These are phyloP conservation scores for Calyptommatus sinebrachiatus DNA, from an alignment of 2,113 vertebrate genomes.

Conservation along the genomic window DNA sequence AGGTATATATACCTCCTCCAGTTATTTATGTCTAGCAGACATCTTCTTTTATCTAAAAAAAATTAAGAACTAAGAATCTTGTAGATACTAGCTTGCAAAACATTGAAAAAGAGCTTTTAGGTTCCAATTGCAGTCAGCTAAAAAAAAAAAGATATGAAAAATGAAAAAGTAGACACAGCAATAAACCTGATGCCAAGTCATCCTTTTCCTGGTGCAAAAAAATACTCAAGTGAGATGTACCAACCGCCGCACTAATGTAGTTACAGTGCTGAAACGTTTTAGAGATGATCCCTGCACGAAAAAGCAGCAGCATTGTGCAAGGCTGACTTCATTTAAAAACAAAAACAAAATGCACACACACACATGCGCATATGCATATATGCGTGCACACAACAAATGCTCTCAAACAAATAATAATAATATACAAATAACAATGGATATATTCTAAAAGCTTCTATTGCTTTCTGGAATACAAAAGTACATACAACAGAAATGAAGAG, in stretches of 20 bases:
- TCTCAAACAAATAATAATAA: not conserved
- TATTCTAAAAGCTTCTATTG: slow-evolving; percentile 2
- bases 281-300: not conserved
- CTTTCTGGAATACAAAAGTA: slow-evolving; percentile 11
- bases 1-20: not conserved
- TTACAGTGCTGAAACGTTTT: not conserved
- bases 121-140: not conserved
- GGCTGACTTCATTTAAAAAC: not conserved
- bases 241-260: not conserved
- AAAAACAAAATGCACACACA: not conserved
- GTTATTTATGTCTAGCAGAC: not conserved
- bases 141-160: not conserved
- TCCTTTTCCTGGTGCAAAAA: not conserved
- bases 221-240: not conserved
- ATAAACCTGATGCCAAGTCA: not conserved
- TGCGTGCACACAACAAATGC: not conserved
- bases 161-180: not conserved
- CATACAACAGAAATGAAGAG: slow-evolving; percentile 6
- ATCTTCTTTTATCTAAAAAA: not conserved
- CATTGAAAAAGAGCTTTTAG: not conserved
- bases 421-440: slow-evolving; percentile 14
- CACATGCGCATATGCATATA: no score
- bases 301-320: slow-evolving; percentile 9
- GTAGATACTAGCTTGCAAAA: not conserved
- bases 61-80: not conserved